phyloP scores from a whole-genome alignment of 2,113 vertebrate species.

The Hepsetus odoe region DNA sequence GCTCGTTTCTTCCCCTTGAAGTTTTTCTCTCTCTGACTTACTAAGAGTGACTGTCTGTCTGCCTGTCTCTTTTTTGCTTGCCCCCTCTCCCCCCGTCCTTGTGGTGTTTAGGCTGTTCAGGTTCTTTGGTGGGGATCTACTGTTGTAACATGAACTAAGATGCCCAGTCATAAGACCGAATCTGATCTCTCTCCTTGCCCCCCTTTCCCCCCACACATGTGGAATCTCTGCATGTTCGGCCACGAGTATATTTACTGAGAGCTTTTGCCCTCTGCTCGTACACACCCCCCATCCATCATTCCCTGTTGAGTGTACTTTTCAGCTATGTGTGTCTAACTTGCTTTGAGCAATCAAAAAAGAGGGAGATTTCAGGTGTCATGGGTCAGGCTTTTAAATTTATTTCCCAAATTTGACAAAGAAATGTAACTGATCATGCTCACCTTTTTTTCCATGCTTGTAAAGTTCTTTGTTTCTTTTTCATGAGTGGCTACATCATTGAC shows the following conservation, averaged over 20 bases:
- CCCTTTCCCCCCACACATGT: slow-evolving; percentile 25
- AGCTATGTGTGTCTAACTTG: background rate
- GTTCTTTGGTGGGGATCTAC: slow-evolving; percentile 9
- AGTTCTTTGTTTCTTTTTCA: no score
- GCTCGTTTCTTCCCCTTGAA: background rate
- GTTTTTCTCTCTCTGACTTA: no score
- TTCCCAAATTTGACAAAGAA: no score
- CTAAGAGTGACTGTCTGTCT: no score
- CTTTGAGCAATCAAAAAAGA: no score
- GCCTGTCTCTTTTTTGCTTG: no score
- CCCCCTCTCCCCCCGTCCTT: background rate
- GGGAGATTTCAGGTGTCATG: no score
- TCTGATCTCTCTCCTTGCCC: slow-evolving; percentile 38
- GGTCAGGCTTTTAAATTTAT: background rate
- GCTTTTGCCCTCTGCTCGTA: background rate
- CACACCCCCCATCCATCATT: background rate
- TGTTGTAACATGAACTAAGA: slow-evolving; percentile 59
- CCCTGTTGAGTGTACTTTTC: slow-evolving; percentile 12
- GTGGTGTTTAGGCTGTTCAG: slow-evolving; percentile 42
- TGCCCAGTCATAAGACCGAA: slow-evolving; percentile 60
- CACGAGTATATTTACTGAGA: slow-evolving; percentile 3
- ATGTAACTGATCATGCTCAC: no score
- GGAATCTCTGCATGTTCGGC: slow-evolving; percentile 26
- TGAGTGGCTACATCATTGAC: no score
- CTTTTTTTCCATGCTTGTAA: no score